These are phyloP conservation scores for Drosophila subsilvestris DNA, from an alignment of 2,888 invertebrate genomes.

Conservation along the genomic window DNA sequence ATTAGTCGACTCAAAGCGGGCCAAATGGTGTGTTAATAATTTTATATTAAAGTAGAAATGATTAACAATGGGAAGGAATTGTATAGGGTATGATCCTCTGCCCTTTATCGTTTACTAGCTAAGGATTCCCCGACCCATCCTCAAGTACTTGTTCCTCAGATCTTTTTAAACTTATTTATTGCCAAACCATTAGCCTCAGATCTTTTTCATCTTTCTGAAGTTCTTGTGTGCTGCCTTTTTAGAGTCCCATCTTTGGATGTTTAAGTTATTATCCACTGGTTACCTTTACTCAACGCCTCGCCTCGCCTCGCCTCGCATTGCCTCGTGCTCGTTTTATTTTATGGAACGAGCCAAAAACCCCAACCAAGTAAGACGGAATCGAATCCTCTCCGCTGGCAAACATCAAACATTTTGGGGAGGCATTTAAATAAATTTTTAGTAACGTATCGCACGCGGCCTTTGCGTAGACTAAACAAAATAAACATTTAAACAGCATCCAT, in stretches of 20 bases:
- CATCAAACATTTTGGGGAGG: conserved; percentile 69
- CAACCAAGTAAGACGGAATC: conserved; percentile 25
- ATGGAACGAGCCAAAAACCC: conserved; percentile 50
- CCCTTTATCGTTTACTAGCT: not conserved
- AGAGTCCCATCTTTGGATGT: conserved; percentile 5
- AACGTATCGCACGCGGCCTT: conserved; percentile 62
- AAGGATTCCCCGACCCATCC: too few relatives aligned
- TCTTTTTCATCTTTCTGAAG: conserved; percentile 28
- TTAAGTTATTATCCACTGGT: conserved; percentile 50
- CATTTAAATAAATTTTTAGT: conserved; percentile 74
- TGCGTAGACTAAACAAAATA: conserved; percentile 78
- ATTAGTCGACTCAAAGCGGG: conserved; percentile 25
- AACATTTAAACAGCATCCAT: conserved; percentile 48
- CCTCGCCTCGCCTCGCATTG: conserved; percentile 19
- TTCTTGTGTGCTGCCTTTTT: not conserved
- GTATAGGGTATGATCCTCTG: not conserved
- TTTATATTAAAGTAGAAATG: conserved; percentile 7
- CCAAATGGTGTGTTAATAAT: conserved; percentile 50
- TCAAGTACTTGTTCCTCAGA: not conserved
- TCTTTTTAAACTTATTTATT: too few relatives aligned
- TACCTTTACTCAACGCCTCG: conserved; percentile 58
- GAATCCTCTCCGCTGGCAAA: conserved; percentile 48
- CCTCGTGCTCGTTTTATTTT: conserved; percentile 73
- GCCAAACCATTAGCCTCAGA: not conserved
- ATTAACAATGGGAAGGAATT: too few relatives aligned